Conservation (phyloP, 2,888 invertebrate genomes). For the Germaria angustata region DNA sequence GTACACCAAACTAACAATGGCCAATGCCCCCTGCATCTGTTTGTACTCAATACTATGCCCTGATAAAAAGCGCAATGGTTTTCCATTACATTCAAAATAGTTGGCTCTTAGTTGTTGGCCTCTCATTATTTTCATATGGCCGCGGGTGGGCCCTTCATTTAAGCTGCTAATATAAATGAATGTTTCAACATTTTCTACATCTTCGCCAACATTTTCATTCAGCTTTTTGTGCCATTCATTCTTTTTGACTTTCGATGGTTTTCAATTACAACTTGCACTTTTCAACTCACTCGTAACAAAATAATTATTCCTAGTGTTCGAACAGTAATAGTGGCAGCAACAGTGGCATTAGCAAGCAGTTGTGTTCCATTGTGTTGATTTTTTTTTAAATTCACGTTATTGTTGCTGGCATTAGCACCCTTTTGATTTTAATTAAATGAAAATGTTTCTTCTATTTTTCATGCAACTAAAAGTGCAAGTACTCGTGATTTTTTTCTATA, state of each 20-base stretch:
- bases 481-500: not conserved
- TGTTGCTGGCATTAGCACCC: conserved; percentile 54
- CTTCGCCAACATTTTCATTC: not conserved
- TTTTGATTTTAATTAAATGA: conserved; percentile 56
- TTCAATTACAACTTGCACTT: conserved; percentile 62
- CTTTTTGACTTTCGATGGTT: conserved; percentile 57
- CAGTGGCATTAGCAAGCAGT: not conserved
- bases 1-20: not conserved
- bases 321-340: conserved; percentile 31
- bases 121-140: conserved; percentile 34
- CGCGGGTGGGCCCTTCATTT: conserved; percentile 45
- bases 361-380: not conserved
- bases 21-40: conserved; percentile 1
- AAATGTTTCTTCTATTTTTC: conserved; percentile 29
- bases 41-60: conserved; percentile 2
- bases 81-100: conserved; percentile 34
- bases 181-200: conserved; percentile 21
- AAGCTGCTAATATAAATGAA: conserved; percentile 54
- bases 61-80: conserved; percentile 43
- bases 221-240: conserved; percentile 26
- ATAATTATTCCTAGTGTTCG: conserved; percentile 40
- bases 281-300: conserved; percentile 31
- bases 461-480: conserved; percentile 37
- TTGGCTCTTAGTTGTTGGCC: conserved; percentile 23
- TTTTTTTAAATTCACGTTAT: not conserved